phyloP scores from a whole-genome alignment of 2,797 vertebrate genomes.

The Pygocentrus nattereri region DNA sequence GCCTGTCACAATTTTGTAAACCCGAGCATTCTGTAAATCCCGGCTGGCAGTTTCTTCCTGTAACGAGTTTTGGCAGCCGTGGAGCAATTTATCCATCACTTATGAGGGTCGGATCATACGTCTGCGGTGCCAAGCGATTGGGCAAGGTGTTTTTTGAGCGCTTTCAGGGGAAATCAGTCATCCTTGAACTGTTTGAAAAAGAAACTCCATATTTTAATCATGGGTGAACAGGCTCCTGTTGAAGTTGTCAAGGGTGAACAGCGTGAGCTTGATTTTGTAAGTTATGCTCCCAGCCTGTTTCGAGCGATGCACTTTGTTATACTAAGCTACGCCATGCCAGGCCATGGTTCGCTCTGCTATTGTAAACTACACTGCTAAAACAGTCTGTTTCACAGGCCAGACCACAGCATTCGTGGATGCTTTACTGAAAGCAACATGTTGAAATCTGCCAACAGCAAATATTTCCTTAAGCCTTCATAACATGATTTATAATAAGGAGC shows the following conservation, averaged over 20 bases:
- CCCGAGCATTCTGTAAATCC: slow-evolving; percentile 38
- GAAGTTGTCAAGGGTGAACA: not conserved
- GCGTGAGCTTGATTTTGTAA: not conserved
- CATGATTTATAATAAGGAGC: not conserved
- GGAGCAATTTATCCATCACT: slow-evolving; percentile 9
- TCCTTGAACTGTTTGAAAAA: not conserved
- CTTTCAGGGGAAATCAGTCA: slow-evolving; percentile 25
- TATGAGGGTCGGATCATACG: not conserved
- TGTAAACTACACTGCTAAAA: not conserved
- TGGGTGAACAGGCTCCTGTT: not conserved
- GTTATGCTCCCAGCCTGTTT: too few relatives aligned
- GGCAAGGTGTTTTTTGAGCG: not conserved
- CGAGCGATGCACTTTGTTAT: not conserved
- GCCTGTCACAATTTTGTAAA: slow-evolving; percentile 54
- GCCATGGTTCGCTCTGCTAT: not conserved
- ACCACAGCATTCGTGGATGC: not conserved
- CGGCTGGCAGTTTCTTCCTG: slow-evolving; percentile 4
- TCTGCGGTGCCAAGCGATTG: not conserved
- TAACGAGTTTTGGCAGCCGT: slow-evolving; percentile 1
- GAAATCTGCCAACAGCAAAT: not conserved
- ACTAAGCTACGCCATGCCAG: not conserved
- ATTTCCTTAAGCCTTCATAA: not conserved
- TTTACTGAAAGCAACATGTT: not conserved
- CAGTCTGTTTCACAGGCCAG: not conserved
- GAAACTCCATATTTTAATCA: not conserved